Conservation (phyloP, 2,888 invertebrate genomes). For the Heterodera filipjevi region DNA sequence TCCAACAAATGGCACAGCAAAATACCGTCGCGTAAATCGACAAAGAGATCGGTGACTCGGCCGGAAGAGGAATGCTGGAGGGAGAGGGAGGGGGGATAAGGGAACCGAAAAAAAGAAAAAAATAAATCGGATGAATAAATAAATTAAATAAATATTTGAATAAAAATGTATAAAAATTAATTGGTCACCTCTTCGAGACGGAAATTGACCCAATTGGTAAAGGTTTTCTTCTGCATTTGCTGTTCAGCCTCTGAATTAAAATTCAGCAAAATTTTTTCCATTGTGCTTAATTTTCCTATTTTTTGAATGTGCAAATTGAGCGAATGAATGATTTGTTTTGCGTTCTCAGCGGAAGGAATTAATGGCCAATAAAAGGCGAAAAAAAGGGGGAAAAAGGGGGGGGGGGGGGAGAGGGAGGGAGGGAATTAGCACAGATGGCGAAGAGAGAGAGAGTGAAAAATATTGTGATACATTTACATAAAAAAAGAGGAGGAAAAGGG, state of each 20-base stretch:
- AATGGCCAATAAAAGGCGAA: too few species aligned
- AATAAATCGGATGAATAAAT: too few species aligned
- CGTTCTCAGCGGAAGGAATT: neutral
- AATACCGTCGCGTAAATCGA: conserved; percentile 64
- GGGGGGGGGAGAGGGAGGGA: too few species aligned
- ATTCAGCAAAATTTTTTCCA: neutral
- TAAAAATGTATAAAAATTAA: conserved; percentile 11
- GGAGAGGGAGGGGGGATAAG: neutral
- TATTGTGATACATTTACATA: too few species aligned
- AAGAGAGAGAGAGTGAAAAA: too few species aligned
- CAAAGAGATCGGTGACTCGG: conserved; percentile 59
- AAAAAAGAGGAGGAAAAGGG: too few species aligned
- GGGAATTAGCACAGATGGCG: too few species aligned
- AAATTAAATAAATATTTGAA: neutral
- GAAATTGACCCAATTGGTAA: conserved; percentile 65
- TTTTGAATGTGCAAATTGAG: neutral
- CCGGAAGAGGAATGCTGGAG: conserved; percentile 64
- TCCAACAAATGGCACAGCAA: conserved; percentile 63
- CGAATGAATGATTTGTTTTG: neutral
- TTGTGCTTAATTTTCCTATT: neutral
- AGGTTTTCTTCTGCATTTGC: conserved; percentile 64
- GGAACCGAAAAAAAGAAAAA: neutral
- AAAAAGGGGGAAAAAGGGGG: too few species aligned
- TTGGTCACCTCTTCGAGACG: conserved; percentile 59
- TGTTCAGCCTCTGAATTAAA: conserved; percentile 64